Evolutionary conservation across 2,888 invertebrate genomes (phyloP), one percentile per base, ranked within the genome.

Genomic region (Ceraclea dissimilis): DNA sequence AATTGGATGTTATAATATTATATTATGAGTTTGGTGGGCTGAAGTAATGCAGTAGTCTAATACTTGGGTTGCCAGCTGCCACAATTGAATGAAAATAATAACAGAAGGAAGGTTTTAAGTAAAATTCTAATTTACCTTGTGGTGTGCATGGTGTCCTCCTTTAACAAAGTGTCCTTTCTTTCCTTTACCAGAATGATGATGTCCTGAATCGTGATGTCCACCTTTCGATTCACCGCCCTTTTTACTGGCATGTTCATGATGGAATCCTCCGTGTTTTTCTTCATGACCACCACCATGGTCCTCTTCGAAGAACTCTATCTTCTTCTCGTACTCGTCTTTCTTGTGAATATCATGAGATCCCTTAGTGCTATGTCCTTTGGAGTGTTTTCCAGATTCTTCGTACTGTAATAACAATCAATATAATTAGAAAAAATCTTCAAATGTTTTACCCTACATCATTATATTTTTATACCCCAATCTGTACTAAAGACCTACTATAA

Each of bases 231-330:
- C 72, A 0, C 82, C 83, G 2, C 84, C 85, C 79, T 80, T 78
- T 60, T 75, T 67, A 56, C 67, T 67, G 44, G 74, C 71, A 55
- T 79, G 75, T 43, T 83, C 79, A 19, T 78, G 70, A 61, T 79
- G 75, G 66, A 72, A 80, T 1, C 78, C 84, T 1, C 85, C 85
- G 57, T 83, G 80, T 60, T 84, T 84, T 63, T 84, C 85, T 48
- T 79, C 76, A 21, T 83, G 84, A 0, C 76, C 82, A 2, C 81
- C 83, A 61, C 86, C 86, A 26, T 86, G 81, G 57, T 82, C 83
- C 67, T 87, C 87, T 66, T 88, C 87, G 65, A 84, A 88, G 73
- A 87, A 88, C 66, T 86, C 86, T 31, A 85, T 82, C 59, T 84
- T 85, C 67, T 87, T 86, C 65, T 86, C 83, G 66, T 81, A 88